These are phyloP conservation scores for Trachelus iudaicus DNA, from an alignment of 2,888 invertebrate species.

Conservation along the genomic window DNA sequence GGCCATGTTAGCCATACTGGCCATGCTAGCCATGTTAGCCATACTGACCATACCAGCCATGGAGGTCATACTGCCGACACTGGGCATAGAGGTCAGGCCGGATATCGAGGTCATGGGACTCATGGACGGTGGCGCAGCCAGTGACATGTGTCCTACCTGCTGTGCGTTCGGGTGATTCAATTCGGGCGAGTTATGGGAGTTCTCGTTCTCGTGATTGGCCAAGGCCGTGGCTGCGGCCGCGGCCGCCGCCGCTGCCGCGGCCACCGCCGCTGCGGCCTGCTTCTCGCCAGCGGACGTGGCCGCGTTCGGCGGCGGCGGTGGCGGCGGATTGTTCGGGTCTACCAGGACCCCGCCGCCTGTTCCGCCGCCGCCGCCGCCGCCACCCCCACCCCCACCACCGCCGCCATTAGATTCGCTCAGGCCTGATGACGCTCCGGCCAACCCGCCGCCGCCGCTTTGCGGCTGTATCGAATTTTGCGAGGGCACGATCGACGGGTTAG, in stretches of 20 bases:
- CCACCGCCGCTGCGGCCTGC: slow-evolving; percentile 23
- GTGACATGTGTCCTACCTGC: slow-evolving; percentile 36
- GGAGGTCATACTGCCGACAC: slow-evolving; percentile 35
- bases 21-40: slow-evolving; percentile 24
- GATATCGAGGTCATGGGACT: slow-evolving; percentile 56
- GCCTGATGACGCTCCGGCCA: slow-evolving; percentile 4
- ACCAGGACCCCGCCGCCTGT: slow-evolving; percentile 60
- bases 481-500: slow-evolving; percentile 63
- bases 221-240: slow-evolving; percentile 34
- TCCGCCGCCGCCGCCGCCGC: slow-evolving; percentile 38
- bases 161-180: slow-evolving; percentile 59
- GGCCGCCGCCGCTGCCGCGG: slow-evolving; percentile 29
- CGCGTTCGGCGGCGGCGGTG: slow-evolving; percentile 55
- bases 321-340: slow-evolving; percentile 61
- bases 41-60: slow-evolving; percentile 39
- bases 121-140: slow-evolving; percentile 40
- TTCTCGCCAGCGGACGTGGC: slow-evolving; percentile 35
- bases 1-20: slow-evolving; percentile 33
- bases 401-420: slow-evolving; percentile 4
- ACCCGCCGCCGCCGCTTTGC: slow-evolving; percentile 25
- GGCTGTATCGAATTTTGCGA: slow-evolving; percentile 51
- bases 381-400: slow-evolving; percentile 24
- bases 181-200: slow-evolving; percentile 61
- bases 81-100: slow-evolving; percentile 45
- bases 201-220: slow-evolving; percentile 58